These are phyloP conservation scores for Sakesphorus luctuosus DNA, from an alignment of 2,113 vertebrate genomes.

Conservation along the genomic window DNA sequence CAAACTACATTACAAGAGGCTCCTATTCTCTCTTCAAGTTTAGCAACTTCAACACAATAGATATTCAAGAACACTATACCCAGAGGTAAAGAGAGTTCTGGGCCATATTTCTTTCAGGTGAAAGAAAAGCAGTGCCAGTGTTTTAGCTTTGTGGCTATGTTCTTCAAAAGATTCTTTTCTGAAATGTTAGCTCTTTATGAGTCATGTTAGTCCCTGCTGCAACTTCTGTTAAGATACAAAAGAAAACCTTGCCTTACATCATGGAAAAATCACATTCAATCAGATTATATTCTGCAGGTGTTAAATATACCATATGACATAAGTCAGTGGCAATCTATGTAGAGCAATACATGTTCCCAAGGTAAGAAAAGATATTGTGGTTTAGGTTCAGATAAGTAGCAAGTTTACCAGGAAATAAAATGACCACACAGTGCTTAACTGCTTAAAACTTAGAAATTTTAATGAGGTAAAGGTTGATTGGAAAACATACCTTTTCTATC, in stretches of 20 bases:
- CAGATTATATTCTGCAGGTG: not conserved
- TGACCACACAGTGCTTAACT: not conserved
- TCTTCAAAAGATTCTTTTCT: not conserved
- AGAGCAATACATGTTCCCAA: not conserved
- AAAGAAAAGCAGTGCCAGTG: not conserved
- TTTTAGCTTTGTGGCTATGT: not conserved
- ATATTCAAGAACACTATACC: not conserved
- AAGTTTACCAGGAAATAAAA: not conserved
- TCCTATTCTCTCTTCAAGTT: not conserved
- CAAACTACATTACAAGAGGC: not conserved
- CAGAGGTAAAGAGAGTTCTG: not conserved
- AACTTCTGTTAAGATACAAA: not conserved
- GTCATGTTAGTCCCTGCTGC: not conserved
- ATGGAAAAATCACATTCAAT: not conserved
- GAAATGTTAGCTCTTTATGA: not conserved
- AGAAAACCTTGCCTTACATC: not conserved
- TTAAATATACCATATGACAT: not conserved
- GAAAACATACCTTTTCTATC: not conserved
- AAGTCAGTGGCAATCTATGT: not conserved
- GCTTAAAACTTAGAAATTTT: not conserved
- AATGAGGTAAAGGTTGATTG: conserved; percentile 4
- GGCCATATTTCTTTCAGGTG: not conserved
- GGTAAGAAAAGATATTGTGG: not conserved
- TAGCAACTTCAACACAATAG: not conserved
- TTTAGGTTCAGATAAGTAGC: not conserved